A percentile compares a stretch with the other conserved stretches of the same genome.
These are phyloP conservation scores for Crotalus tigris DNA, from an alignment of 2,113 vertebrate genomes.

Conservation along the genomic window DNA sequence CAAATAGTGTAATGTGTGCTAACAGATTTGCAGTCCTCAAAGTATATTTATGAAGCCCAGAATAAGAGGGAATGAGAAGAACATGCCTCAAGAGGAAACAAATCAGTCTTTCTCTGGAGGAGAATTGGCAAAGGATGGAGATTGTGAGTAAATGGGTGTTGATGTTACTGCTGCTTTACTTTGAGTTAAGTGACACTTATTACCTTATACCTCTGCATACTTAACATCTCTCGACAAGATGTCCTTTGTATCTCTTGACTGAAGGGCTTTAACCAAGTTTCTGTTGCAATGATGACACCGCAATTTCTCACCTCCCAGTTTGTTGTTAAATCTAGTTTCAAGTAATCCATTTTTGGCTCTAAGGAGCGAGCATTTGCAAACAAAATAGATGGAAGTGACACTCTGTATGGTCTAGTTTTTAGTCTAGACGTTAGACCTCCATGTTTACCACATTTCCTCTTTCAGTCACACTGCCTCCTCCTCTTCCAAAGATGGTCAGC, in stretches of 20 bases:
- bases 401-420: no score
- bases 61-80: slow-evolving; percentile 58
- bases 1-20: neutral
- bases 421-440: no score
- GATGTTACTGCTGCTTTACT: neutral
- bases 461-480: no score
- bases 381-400: no score
- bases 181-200: neutral
- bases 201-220: neutral
- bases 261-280: no score
- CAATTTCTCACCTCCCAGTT: no score
- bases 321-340: no score
- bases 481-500: no score
- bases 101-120: slow-evolving; percentile 64
- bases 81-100: slow-evolving; percentile 50
- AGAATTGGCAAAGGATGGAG: slow-evolving; percentile 68
- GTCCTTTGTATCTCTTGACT: neutral
- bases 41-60: slow-evolving; percentile 58
- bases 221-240: neutral
- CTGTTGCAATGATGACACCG: no score
- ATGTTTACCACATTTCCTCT: no score
- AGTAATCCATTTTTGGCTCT: no score
- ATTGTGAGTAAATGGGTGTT: slow-evolving; percentile 73
- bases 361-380: no score
- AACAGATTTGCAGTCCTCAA: slow-evolving; percentile 73